Evolutionary conservation across 2,113 vertebrate species (phyloP), one percentile per base, ranked within the genome.

Genomic region (Rhinoderma darwinii): DNA sequence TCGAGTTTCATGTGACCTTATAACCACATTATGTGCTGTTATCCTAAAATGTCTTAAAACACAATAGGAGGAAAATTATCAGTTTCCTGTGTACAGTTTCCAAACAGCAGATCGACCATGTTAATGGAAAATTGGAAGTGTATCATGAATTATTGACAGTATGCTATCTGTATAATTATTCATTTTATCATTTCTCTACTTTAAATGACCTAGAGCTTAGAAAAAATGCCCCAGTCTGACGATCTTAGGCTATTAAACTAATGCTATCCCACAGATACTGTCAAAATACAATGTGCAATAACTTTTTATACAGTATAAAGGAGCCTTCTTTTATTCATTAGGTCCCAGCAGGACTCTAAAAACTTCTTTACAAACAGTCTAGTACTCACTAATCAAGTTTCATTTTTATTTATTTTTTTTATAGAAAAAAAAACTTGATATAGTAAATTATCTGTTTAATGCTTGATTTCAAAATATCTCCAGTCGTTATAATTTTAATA

Each of bases 401-500:
- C 12, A 0, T 81, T 12, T 73, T 86, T 83, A 83, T 72, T 89
- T 78, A 4, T 78, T 85, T 82, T 84, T 66, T 87, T 79, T 3
- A 75, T 20, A 50, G 51, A 32, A 30, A 30, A 50, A 25, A n/a
- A 50, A 3, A 25, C 70, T 76, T 4, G 18, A 14, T 88, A 50
- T 68, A 88, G 66, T 50, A 27, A 89, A 90, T 88, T 88, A 84
- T 39, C 63, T 85, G 44, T 88, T 93, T 92, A 89, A 90, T 85
- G 88, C 82, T 92, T 89, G 81, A 83, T 90, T 91, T 91, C 84
- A 86, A 89, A 93, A 89, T 90, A 93, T 89, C 89, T 92, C 82
- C 88, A 90, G 86, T 91, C 89, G 90, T 90, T 1, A 18, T 91
- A 90, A 93, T 92, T 94, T 93, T 93, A 92, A 91, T 92, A 93